phyloP scores from a whole-genome alignment of 64 coral and sea anemone species.

The Actinia tenebrosa region DNA sequence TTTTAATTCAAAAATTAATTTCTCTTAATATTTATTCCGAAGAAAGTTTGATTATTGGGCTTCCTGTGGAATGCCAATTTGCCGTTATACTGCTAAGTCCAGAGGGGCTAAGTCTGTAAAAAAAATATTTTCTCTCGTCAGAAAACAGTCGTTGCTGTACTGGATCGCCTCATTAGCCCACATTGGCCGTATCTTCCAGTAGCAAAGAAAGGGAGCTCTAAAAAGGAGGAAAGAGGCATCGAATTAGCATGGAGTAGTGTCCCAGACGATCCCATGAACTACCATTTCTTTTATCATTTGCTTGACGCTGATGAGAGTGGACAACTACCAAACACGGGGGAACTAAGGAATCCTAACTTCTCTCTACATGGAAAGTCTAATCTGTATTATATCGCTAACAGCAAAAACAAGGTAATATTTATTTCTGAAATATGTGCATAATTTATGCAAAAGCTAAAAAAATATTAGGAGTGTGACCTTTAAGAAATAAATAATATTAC shows the following conservation, averaged over 20 bases:
- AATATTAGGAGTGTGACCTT: not conserved
- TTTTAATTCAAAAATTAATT: too few relatives aligned
- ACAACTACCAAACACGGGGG: slow-evolving; percentile 40
- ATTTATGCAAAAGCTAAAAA: not conserved
- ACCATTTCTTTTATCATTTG: slow-evolving; percentile 85
- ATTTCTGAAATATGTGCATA: not conserved
- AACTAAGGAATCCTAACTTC: slow-evolving; percentile 42
- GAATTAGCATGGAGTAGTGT: slow-evolving; percentile 78
- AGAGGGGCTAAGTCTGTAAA: not conserved
- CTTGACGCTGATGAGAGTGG: slow-evolving; percentile 83
- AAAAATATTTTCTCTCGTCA: slow-evolving; percentile 2
- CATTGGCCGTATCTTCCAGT: slow-evolving; percentile 90
- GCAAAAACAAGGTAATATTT: slow-evolving; percentile 68
- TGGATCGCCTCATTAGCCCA: slow-evolving; percentile 78
- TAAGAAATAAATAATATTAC: not conserved
- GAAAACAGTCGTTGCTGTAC: slow-evolving; percentile 90
- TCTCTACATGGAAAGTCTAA: slow-evolving; percentile 55
- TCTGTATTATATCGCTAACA: slow-evolving; percentile 77
- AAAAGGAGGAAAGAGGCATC: slow-evolving; percentile 46
- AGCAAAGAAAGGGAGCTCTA: slow-evolving; percentile 36
- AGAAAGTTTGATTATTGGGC: not conserved
- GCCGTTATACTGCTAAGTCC: not conserved
- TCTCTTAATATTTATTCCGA: too few relatives aligned
- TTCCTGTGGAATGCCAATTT: not conserved
- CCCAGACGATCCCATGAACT: slow-evolving; percentile 88